A percentile compares a stretch with the other conserved stretches of the same genome.
These are phyloP conservation scores for Torymus aiolomorphi DNA, from an alignment of 2,888 invertebrate species.

Conservation along the genomic window DNA sequence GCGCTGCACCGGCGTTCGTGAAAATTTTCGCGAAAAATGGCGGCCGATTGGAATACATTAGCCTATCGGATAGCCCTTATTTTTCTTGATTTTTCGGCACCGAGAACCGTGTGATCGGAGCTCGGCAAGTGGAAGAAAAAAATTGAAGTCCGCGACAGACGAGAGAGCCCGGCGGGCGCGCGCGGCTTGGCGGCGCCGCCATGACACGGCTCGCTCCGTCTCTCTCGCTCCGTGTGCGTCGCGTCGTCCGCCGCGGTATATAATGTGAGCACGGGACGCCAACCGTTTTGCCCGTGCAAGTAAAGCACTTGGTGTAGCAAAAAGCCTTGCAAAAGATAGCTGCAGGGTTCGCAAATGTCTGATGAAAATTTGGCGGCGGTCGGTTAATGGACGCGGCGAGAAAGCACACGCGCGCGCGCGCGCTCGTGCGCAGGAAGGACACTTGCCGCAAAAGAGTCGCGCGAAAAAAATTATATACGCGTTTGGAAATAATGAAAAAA, in stretches of 20 bases:
- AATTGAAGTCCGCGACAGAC: background rate
- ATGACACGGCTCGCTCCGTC: conserved; percentile 31
- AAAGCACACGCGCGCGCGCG: background rate
- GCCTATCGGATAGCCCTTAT: too few species aligned
- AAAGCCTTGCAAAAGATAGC: too few species aligned
- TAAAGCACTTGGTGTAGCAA: background rate
- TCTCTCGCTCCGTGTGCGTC: conserved; percentile 17
- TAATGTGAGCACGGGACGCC: conserved; percentile 29
- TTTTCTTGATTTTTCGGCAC: too few species aligned
- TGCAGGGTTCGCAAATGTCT: background rate
- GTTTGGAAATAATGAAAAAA: too few species aligned
- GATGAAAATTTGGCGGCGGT: too few species aligned
- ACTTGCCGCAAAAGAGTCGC: background rate
- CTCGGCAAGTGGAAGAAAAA: background rate
- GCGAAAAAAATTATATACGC: too few species aligned
- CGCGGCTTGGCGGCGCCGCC: conserved; percentile 55
- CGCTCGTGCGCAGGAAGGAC: conserved; percentile 8
- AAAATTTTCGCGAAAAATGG: too few species aligned
- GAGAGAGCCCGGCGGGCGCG: background rate
- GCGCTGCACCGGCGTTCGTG: too few species aligned
- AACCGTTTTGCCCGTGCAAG: conserved; percentile 5
- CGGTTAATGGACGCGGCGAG: background rate
- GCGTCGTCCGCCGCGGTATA: conserved; percentile 27
- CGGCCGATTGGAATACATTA: too few species aligned
- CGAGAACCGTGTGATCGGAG: background rate